Conservation (phyloP, 1,140 invertebrate species). For the Drosophila kepulauana region DNA sequence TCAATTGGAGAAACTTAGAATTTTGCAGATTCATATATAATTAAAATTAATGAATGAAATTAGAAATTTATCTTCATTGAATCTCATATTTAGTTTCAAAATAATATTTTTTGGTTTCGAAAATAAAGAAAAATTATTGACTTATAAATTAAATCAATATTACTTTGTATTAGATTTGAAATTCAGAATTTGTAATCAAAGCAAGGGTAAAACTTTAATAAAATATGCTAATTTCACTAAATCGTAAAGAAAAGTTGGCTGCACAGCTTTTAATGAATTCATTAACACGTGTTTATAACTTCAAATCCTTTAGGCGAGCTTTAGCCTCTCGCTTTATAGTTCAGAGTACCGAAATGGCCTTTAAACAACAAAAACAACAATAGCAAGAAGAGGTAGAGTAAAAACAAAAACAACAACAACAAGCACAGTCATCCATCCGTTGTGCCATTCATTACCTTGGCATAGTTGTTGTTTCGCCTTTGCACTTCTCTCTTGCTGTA, state of each 20-base stretch:
- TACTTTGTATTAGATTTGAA: too few relatives aligned
- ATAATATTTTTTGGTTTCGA: too few relatives aligned
- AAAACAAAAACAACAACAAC: background rate
- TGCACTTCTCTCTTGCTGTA: background rate
- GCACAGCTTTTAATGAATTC: background rate
- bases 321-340: slow-evolving; percentile 10
- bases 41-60: too few relatives aligned
- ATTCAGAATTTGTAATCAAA: too few relatives aligned
- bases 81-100: too few relatives aligned
- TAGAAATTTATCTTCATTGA: too few relatives aligned
- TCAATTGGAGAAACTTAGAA: background rate
- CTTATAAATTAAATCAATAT: too few relatives aligned
- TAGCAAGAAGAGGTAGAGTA: background rate
- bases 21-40: too few relatives aligned
- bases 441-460: slow-evolving; percentile 50
- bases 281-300: background rate
- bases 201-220: background rate
- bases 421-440: background rate
- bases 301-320: background rate
- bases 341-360: slow-evolving; percentile 31
- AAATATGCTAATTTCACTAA: background rate
- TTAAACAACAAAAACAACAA: slow-evolving; percentile 9
- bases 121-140: too few relatives aligned
- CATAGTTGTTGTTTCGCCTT: slow-evolving; percentile 52
- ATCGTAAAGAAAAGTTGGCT: background rate